phyloP scores from a whole-genome alignment of 2,888 invertebrate genomes.

The Eupeodes luniger region DNA sequence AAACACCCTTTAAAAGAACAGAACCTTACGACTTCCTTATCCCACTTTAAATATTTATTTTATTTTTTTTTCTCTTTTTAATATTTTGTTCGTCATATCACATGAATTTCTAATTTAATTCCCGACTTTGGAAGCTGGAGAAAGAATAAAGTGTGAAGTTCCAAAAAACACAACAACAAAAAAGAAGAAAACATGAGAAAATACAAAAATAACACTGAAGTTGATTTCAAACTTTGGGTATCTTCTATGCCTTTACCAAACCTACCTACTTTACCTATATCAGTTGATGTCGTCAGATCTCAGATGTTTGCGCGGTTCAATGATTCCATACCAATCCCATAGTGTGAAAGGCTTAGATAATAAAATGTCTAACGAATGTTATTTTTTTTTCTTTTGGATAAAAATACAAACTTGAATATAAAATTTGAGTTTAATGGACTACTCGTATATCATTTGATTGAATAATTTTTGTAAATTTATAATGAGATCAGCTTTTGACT shows the following conservation, averaged over 20 bases:
- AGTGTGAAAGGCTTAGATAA: slow-evolving; percentile 50
- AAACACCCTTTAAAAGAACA: not conserved
- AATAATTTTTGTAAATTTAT: slow-evolving; percentile 26
- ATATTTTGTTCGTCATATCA: slow-evolving; percentile 24
- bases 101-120: slow-evolving; percentile 59
- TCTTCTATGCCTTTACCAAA: too few relatives aligned
- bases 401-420: slow-evolving; percentile 31
- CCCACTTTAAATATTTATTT: slow-evolving; percentile 11
- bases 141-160: slow-evolving; percentile 48
- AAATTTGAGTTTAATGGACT: slow-evolving; percentile 8
- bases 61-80: not conserved
- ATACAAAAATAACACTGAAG: not conserved
- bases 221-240: too few relatives aligned
- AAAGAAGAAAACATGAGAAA: not conserved
- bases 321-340: slow-evolving; percentile 23
- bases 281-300: slow-evolving; percentile 16
- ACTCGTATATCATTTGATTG: not conserved
- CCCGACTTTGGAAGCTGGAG: slow-evolving; percentile 65
- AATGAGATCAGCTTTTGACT: slow-evolving; percentile 48
- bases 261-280: not conserved
- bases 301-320: slow-evolving; percentile 36
- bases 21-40: not conserved
- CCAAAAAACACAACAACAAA: slow-evolving; percentile 2
- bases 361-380: slow-evolving; percentile 39
- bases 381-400: not conserved